Percentiles rank a stretch among this genome's conserved stretches.
Evolutionary conservation across 2,113 vertebrate genomes (phyloP).

Genomic region (Enhydra lutris): DNA sequence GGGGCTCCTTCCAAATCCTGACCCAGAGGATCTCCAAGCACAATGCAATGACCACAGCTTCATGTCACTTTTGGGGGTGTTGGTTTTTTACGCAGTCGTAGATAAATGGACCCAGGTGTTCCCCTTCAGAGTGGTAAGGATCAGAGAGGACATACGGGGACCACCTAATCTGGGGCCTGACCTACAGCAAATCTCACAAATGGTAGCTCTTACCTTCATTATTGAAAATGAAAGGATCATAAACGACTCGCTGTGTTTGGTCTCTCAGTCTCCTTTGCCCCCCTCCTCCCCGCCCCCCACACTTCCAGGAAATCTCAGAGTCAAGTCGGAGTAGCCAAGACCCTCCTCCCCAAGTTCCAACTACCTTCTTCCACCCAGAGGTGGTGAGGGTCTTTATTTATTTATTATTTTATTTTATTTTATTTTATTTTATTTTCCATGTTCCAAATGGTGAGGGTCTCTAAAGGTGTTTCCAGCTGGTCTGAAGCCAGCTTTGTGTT

Average conservation of each 20-base stretch:
- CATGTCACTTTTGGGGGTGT: too few relatives aligned
- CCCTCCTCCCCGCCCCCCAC: too few relatives aligned
- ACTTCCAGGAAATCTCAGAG: not conserved
- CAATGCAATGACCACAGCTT: not conserved
- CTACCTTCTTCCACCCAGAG: not conserved
- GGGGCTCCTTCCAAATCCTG: not conserved
- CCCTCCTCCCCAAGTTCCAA: not conserved
- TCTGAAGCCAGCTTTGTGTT: not conserved
- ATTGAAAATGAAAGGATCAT: not conserved
- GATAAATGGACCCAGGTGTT: not conserved
- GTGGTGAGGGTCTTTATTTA: not conserved
- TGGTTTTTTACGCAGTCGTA: not conserved
- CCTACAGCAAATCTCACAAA: not conserved
- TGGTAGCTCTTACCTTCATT: not conserved
- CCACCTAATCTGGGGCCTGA: not conserved
- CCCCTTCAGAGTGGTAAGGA: not conserved
- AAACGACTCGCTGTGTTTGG: fast-evolving
- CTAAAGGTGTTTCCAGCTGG: not conserved
- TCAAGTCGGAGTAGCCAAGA: not conserved
- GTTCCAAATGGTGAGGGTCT: not conserved
- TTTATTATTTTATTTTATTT: too few relatives aligned
- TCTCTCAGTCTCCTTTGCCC: too few relatives aligned
- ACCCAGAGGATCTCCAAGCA: not conserved
- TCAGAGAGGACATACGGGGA: not conserved
- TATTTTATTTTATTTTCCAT: too few relatives aligned